Percentiles rank a stretch among this genome's conserved stretches.
These are phyloP conservation scores for Oryzias celebensis DNA, from an alignment of 2,113 vertebrate genomes.

Conservation along the genomic window DNA sequence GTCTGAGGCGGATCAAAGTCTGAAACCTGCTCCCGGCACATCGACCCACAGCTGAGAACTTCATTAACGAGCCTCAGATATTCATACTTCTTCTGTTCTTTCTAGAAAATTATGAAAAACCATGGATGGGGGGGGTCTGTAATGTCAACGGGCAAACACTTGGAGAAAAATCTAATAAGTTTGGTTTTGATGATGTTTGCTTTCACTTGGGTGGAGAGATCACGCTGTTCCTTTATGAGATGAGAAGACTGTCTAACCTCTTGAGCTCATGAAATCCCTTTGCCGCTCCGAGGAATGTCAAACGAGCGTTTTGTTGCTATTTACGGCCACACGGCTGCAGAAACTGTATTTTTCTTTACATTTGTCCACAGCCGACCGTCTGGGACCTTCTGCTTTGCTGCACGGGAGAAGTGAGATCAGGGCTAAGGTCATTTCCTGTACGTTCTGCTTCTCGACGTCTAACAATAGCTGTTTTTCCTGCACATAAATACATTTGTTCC, in stretches of 20 bases:
- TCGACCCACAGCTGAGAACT: conserved; percentile 3
- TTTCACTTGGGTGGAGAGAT: conserved; percentile 17
- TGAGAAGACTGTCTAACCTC: conserved; percentile 3
- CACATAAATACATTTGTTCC: conserved; percentile 54
- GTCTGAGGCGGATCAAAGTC: conserved; percentile 8
- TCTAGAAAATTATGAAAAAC: background rate
- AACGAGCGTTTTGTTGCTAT: background rate
- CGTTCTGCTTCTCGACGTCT: conserved; percentile 29
- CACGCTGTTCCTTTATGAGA: conserved; percentile 10
- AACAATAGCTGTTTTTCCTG: conserved; percentile 50
- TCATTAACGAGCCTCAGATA: conserved; percentile 15
- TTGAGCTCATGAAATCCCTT: conserved; percentile 16
- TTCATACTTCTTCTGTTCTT: conserved; percentile 3
- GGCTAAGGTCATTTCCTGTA: conserved; percentile 58
- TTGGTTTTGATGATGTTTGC: conserved; percentile 24
- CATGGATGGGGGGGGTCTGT: background rate
- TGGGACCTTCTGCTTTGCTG: conserved; percentile 9
- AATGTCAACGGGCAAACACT: conserved; percentile 3
- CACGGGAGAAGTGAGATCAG: conserved; percentile 51
- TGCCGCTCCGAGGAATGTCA: conserved; percentile 5
- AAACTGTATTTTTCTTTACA: background rate
- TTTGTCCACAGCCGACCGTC: background rate
- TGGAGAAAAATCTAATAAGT: conserved; percentile 28
- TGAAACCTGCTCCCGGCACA: background rate
- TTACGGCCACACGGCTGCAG: background rate